Base-by-base conservation (phyloP, 1,140 invertebrate species). In the Drosophila ironensis region DNA sequence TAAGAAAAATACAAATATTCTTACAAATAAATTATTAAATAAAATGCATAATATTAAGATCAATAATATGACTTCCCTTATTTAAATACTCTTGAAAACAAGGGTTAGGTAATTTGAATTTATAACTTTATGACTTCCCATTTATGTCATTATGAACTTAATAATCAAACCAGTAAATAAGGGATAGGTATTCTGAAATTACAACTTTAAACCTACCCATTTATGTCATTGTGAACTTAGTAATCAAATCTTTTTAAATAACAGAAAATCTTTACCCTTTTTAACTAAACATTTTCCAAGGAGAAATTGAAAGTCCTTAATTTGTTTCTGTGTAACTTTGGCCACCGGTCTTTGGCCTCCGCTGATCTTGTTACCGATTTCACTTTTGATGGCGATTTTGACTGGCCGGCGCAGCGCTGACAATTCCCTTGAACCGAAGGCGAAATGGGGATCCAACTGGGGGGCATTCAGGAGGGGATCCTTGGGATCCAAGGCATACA, bases 291-390 rank as follows among this genome's bases (percentile, higher is more conserved):
- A 3, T 8, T 12, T 12, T 2, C 1, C 2, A 30, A 8, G 3
- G 5, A 12, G 11, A 33, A 12, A 33, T 33, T n/a, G 30, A n/a
- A 5, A 14, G 1, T 12, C 4, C 6, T 0, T 2, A 37, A 37
- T 7, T 16, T 8, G 33, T 48, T 54, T 12, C 45, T 48, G 48
- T 77, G 41, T 19, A 57, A 12, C 17, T 52, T 24, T 14, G 38
- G 27, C 30, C 57, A 52, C 46, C 22, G 56, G 54, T 33, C 63
- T 82, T 71, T 41, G 33, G 69, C 38, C 45, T 48, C 38, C 35
- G 28, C 60, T 82, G 73, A 87, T 78, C 84, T 87, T 87, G 74
- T 88, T 88, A 87, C 77, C 84, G 84, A 87, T 88, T 81, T 88
- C 59, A 71, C 80, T 80, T 75, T 84, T 88, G 73, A 82, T 84